phyloP scores from a whole-genome alignment of 2,797 vertebrate genomes.

The Acridotheres tristis region DNA sequence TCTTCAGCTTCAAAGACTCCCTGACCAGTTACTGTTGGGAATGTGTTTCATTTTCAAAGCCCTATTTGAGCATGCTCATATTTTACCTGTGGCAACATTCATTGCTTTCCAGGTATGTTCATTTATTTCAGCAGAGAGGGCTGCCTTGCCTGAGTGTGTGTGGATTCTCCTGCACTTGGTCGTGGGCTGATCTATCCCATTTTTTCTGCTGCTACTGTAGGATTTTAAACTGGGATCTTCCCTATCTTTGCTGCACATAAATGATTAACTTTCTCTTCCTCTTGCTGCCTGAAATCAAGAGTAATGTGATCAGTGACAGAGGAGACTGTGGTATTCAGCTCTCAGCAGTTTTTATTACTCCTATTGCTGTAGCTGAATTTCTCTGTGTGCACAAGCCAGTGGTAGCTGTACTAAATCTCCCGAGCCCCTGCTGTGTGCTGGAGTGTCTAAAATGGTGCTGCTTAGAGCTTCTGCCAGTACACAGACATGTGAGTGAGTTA shows the following conservation, averaged over 20 bases:
- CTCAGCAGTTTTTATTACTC: slow-evolving; percentile 2
- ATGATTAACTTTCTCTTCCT: slow-evolving; percentile 12
- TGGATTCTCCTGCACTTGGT: neutral
- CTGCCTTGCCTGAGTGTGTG: neutral
- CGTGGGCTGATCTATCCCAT: neutral
- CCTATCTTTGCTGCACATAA: neutral
- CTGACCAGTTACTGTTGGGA: neutral
- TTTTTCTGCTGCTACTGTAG: neutral
- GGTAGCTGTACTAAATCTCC: neutral
- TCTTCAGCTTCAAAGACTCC: neutral
- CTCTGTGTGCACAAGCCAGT: neutral
- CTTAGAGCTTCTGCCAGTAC: neutral
- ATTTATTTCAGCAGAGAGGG: neutral
- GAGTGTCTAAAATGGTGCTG: neutral
- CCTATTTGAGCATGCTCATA: neutral
- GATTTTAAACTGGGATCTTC: slow-evolving; percentile 22
- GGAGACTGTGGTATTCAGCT: neutral
- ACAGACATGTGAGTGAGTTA: neutral
- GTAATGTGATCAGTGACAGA: neutral
- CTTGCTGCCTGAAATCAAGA: neutral
- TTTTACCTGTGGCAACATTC: neutral
- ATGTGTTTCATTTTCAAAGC: neutral
- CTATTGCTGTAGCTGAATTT: slow-evolving; percentile 4
- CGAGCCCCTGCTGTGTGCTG: neutral
- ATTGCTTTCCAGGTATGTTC: neutral